A percentile compares a stretch with the other conserved stretches of the same genome.
phyloP scores from a whole-genome alignment of 1,140 invertebrate genomes.

The Calosoma granatense region DNA sequence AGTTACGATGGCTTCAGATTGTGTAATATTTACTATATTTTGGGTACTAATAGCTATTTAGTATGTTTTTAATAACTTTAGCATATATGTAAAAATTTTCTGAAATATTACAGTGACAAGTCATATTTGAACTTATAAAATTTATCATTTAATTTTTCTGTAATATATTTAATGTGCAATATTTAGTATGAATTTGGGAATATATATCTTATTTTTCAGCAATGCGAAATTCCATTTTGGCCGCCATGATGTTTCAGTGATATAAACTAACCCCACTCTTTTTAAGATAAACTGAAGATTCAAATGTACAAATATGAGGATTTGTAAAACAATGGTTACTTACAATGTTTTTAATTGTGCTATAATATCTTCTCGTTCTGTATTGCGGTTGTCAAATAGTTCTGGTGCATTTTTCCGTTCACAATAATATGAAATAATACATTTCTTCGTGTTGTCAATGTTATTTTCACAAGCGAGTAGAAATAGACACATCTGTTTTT shows the following conservation, averaged over 20 bases:
- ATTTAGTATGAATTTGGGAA: no score
- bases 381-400: constrained; percentile 44
- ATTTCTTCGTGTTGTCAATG: constrained; percentile 41
- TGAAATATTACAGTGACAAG: background rate
- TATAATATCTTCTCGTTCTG: constrained; percentile 19
- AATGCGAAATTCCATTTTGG: no score
- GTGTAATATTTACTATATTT: background rate
- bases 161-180: no score
- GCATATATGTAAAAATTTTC: background rate
- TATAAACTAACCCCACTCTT: no score
- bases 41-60: background rate
- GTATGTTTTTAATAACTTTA: background rate
- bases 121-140: background rate
- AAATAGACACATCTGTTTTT: constrained; percentile 42
- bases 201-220: no score
- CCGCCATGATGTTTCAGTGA: no score
- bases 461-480: constrained; percentile 48
- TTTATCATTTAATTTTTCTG: no score
- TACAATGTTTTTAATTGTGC: constrained; percentile 25
- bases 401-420: constrained; percentile 43
- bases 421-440: constrained; percentile 47
- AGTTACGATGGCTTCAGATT: background rate
- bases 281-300: no score
- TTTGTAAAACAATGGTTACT: constrained; percentile 19
- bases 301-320: no score